Percentiles rank a stretch among this genome's conserved stretches.
Evolutionary conservation across 2,888 invertebrate species (phyloP).

Genomic region (Lithophane leautieri): DNA sequence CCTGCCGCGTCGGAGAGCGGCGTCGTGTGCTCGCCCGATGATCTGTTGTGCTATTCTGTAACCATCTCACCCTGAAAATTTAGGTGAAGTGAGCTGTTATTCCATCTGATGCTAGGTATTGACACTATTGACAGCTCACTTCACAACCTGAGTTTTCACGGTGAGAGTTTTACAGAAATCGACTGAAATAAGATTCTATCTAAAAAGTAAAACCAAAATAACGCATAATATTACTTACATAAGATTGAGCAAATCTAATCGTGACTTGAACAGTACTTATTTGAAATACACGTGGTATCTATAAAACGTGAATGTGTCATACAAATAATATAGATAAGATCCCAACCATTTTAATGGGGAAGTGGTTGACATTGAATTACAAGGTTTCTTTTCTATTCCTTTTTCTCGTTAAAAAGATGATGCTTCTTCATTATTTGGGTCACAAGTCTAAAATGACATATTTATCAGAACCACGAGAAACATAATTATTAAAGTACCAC

Average conservation of each 20-base stretch:
- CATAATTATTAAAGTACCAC: no score
- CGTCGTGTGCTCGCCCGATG: no score
- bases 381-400: background rate
- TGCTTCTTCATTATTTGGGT: background rate
- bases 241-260: background rate
- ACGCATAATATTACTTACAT: background rate
- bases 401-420: background rate
- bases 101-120: no score
- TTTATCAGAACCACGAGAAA: no score
- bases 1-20: background rate
- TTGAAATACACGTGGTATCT: slow-evolving; percentile 2
- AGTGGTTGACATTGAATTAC: slow-evolving; percentile 4
- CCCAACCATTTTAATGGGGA: background rate
- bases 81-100: no score
- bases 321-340: slow-evolving; percentile 3
- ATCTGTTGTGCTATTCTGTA: no score
- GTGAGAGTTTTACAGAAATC: background rate
- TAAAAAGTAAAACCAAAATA: background rate
- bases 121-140: no score
- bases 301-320: slow-evolving; percentile 8
- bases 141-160: no score
- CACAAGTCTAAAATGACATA: background rate
- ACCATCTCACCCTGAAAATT: no score
- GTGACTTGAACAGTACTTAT: background rate
- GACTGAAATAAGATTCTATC: background rate